phyloP scores from a whole-genome alignment of 2,888 invertebrate species.

The Uropetala carovei region DNA sequence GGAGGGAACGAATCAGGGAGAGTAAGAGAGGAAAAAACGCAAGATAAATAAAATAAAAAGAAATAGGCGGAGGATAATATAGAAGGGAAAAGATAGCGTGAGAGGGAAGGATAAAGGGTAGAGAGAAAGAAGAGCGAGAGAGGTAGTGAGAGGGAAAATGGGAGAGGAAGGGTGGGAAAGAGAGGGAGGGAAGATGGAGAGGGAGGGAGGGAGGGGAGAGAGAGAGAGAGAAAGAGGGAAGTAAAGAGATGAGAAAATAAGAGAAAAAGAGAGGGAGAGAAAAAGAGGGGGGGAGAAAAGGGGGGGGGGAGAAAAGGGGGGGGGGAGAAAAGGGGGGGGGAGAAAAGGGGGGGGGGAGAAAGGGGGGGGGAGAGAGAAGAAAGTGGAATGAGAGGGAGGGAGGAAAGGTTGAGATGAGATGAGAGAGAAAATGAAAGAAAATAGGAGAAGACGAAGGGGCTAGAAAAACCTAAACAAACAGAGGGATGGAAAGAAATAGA shows the following conservation, averaged over 20 bases:
- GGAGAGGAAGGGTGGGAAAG: not conserved
- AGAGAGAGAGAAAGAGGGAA: not conserved
- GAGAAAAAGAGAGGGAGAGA: not conserved
- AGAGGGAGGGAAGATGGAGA: not conserved
- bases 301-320: not conserved
- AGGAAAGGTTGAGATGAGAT: not conserved
- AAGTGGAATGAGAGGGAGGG: not conserved
- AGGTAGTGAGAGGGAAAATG: not conserved
- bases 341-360: not conserved
- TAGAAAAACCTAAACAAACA: not conserved
- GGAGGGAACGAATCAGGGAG: not conserved
- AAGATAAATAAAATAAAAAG: not conserved
- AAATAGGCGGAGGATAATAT: not conserved
- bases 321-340: not conserved
- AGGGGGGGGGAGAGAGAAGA: not conserved
- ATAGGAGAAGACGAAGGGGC: not conserved
- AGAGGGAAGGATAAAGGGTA: not conserved
- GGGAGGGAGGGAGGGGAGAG: not conserved
- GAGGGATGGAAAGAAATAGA: not conserved
- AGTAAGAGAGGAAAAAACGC: not conserved
- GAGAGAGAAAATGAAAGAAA: not conserved
- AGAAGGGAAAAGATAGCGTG: not conserved
- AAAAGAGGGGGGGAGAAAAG: not conserved
- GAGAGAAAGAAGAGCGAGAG: not conserved
- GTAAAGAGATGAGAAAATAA: not conserved